Evolutionary conservation across 1,140 invertebrate species (phyloP), one percentile per base, ranked within the genome.

Genomic region (Sycophaga agraensis): DNA sequence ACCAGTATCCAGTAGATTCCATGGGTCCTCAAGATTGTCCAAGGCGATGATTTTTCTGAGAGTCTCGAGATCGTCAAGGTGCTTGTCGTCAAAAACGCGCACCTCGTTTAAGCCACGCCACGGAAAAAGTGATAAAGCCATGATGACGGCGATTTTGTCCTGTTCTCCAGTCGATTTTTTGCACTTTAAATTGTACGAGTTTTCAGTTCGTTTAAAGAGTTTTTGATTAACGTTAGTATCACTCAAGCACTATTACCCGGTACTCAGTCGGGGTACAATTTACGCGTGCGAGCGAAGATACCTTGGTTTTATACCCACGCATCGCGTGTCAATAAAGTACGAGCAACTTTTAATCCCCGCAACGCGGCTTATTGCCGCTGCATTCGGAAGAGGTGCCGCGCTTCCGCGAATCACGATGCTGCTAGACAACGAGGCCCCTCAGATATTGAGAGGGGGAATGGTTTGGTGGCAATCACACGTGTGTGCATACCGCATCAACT

Each of bases 1-100:
- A 19, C 83, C 84, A 28, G 89, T 66, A 71, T 91, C 85, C 59
- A 86, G 77, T 31, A 90, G 78, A 69, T 85, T 89, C 66, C 91
- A 91, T 4, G 88, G 80, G 65, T 89, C 86, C 59, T 88, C 83
- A 24, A 84, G 75, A 40, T 74, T 66, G 69, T 82, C 67, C 2
- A 56, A 63, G 4, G 66, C 63, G 39, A 77, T 75, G 39, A 80
- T 72, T 7, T 49, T 70, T 58, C 59, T 73, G 6, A 77, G 71
- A 12, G 79, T 71, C 3, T 78, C 74, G 2, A 68, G 22, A 19
- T 73, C 69, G 31, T 58, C 69, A 19, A 63, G 46, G n/a, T n/a
- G n/a, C 3, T 66, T 59, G 17, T 81, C 75, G 37, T 79, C 71
- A 9, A 76, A 72, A 35, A 79, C 57, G 22, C 65, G 60, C 6